phyloP scores from a whole-genome alignment of 2,888 invertebrate species.

The Eurois occulta region DNA sequence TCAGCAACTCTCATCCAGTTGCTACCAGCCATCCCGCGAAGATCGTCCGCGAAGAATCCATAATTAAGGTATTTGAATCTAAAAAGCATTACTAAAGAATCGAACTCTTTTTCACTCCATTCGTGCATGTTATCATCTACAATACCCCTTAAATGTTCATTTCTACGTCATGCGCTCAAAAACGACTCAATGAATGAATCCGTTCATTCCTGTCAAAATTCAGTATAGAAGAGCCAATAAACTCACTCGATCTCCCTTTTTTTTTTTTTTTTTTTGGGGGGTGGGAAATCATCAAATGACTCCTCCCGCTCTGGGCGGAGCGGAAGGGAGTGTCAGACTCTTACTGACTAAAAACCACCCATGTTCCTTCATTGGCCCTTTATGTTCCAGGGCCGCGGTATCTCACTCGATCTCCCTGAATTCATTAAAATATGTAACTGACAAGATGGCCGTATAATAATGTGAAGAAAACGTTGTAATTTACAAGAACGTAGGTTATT shows the following conservation, averaged over 20 bases:
- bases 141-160: conserved; percentile 19
- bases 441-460: conserved; percentile 18
- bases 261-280: too few relatives aligned
- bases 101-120: conserved; percentile 4
- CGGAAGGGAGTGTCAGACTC: too few relatives aligned
- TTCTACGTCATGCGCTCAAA: conserved; percentile 8
- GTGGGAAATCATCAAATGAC: too few relatives aligned
- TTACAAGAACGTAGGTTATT: conserved; percentile 35
- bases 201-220: conserved; percentile 27
- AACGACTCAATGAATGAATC: conserved; percentile 11
- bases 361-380: too few relatives aligned
- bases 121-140: background rate
- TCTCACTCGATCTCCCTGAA: background rate
- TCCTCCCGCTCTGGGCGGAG: too few relatives aligned
- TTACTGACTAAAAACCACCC: too few relatives aligned
- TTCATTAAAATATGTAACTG: conserved; percentile 22
- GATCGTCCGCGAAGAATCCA: too few relatives aligned
- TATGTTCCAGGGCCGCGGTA: too few relatives aligned
- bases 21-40: too few relatives aligned
- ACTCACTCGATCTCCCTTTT: background rate
- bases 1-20: too few relatives aligned
- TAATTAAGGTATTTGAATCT: too few relatives aligned
- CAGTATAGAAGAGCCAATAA: conserved; percentile 20
- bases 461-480: conserved; percentile 22
- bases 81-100: too few relatives aligned